Evolutionary conservation across 2,113 vertebrate genomes (phyloP).

Genomic region (Delphinapterus leucas): DNA sequence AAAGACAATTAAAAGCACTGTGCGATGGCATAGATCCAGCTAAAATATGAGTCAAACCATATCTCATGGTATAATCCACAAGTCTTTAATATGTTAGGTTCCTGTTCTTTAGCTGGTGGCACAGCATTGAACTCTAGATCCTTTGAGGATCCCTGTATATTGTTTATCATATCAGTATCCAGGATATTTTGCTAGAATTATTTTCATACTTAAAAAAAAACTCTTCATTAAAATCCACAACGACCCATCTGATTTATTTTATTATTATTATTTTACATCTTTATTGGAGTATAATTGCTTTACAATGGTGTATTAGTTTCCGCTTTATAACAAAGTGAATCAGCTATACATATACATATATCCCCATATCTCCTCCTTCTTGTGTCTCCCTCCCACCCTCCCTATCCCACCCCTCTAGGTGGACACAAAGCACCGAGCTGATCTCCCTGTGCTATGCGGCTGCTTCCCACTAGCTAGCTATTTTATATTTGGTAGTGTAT

Average conservation of each 20-base stretch:
- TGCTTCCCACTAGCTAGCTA: no score
- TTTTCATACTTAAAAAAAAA: neutral
- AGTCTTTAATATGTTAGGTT: neutral
- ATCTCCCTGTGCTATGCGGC: no score
- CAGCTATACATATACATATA: no score
- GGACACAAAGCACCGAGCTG: no score
- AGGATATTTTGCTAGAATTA: neutral
- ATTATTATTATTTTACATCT: no score
- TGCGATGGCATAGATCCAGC: neutral
- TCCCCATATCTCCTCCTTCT: no score
- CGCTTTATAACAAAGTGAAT: no score
- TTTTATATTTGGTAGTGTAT: no score
- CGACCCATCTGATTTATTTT: slow-evolving; percentile 28
- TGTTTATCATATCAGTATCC: neutral
- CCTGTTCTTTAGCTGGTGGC: neutral
- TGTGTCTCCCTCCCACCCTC: no score
- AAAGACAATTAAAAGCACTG: neutral
- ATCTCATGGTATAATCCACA: neutral
- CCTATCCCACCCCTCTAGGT: no score
- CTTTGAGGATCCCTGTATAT: neutral
- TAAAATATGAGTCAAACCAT: neutral
- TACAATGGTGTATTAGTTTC: no score
- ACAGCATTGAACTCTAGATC: neutral
- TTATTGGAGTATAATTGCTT: no score
- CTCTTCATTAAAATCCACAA: slow-evolving; percentile 25